phyloP scores from a whole-genome alignment of 1,140 invertebrate genomes.

The Sipha flava region DNA sequence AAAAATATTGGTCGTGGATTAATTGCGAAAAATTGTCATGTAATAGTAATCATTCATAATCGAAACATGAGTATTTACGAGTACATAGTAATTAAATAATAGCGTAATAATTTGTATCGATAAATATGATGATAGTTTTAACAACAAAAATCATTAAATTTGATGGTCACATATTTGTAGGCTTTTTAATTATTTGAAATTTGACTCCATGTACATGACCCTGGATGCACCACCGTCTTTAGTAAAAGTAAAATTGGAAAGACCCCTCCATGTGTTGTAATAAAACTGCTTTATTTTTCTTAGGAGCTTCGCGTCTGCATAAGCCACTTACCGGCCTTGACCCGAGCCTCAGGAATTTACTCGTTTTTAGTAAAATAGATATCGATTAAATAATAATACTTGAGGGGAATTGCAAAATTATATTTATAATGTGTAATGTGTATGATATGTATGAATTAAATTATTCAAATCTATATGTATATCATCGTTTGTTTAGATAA shows the following conservation, averaged over 20 bases:
- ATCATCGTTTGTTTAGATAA: no score
- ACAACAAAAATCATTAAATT: neutral
- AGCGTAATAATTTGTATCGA: no score
- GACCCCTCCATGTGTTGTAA: constrained; percentile 21
- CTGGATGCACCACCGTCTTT: neutral
- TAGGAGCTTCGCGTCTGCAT: constrained; percentile 11
- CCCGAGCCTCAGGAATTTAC: constrained; percentile 26
- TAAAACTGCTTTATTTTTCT: constrained; percentile 30
- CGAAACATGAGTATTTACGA: no score
- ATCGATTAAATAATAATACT: neutral
- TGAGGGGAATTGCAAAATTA: neutral
- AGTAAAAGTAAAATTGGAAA: constrained; percentile 31
- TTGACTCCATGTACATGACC: neutral
- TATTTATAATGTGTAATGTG: neutral
- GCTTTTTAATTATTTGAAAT: neutral
- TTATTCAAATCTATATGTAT: no score
- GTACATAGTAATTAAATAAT: no score
- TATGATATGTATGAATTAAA: neutral
- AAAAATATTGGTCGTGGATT: no score
- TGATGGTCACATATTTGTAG: neutral
- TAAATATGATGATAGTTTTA: no score
- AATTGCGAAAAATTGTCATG: no score
- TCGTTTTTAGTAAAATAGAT: constrained; percentile 8
- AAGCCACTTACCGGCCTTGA: constrained; percentile 30
- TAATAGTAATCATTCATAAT: no score